Conservation (phyloP, 2,113 vertebrate genomes). For the Cephalopholis sonnerati region DNA sequence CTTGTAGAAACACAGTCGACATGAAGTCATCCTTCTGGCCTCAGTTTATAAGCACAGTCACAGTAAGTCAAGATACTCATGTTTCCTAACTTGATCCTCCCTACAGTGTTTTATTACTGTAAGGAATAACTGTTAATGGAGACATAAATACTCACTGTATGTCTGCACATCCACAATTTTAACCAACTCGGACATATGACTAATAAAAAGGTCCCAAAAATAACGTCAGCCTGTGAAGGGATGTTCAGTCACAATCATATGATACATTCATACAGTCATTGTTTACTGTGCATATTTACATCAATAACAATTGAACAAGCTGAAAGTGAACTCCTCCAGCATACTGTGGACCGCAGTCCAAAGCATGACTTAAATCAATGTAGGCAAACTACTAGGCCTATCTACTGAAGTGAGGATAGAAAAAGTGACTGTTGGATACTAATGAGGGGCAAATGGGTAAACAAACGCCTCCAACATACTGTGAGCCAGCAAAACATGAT, state of each 20-base stretch:
- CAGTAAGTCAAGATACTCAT: background rate
- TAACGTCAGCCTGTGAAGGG: background rate
- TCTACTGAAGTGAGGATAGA: too few relatives aligned
- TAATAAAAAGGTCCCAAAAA: background rate
- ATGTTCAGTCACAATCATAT: background rate
- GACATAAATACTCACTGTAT: background rate
- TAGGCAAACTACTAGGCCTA: background rate
- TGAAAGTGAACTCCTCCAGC: background rate
- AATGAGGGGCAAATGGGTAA: too few relatives aligned
- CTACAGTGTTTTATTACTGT: background rate
- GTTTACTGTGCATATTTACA: background rate
- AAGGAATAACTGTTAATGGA: too few relatives aligned
- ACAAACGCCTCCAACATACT: too few relatives aligned
- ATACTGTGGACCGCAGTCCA: background rate
- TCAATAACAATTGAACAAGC: background rate
- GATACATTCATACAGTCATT: background rate
- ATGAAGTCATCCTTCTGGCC: constrained; percentile 11
- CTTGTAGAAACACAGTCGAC: background rate
- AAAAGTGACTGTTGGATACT: too few relatives aligned
- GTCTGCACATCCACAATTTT: background rate
- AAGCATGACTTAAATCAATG: background rate
- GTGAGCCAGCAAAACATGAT: too few relatives aligned
- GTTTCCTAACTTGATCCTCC: constrained; percentile 17
- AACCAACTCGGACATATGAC: background rate
- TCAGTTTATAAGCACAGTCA: background rate